These are phyloP conservation scores for Botia kubotai DNA, from an alignment of 2,797 vertebrate species.

Conservation along the genomic window DNA sequence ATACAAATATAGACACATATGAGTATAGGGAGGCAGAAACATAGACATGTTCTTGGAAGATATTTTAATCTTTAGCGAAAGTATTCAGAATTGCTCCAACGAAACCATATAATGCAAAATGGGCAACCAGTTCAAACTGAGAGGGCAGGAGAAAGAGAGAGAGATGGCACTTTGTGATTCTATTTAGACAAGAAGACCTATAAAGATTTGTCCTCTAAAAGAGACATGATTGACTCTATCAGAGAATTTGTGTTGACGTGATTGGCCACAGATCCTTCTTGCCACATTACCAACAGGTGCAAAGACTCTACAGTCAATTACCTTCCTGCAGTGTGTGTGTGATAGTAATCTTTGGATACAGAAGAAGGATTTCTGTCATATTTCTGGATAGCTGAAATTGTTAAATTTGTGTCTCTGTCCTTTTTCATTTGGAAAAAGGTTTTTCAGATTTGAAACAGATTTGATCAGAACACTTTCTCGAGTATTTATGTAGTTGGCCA, in stretches of 20 bases:
- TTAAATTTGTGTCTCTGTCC: conserved; percentile 1
- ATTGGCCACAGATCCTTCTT: conserved; percentile 3
- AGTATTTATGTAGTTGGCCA: conserved; percentile 10
- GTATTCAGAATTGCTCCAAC: background rate
- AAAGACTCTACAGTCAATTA: conserved; percentile 11
- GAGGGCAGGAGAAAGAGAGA: background rate
- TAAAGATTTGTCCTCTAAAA: conserved; percentile 13
- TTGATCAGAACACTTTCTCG: conserved; percentile 12
- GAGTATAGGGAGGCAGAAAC: conserved; percentile 23
- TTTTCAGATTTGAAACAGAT: conserved; percentile 3
- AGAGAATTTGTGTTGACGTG: conserved; percentile 1
- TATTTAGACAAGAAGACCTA: background rate
- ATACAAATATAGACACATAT: conserved; percentile 34
- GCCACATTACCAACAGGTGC: conserved; percentile 41
- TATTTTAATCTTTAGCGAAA: conserved; percentile 34
- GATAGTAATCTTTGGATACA: conserved; percentile 16
- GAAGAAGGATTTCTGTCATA: conserved; percentile 18
- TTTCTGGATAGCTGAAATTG: conserved; percentile 26
- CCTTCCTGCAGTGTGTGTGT: background rate
- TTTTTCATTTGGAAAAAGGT: conserved; percentile 21
- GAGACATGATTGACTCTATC: conserved; percentile 11
- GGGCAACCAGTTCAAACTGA: background rate
- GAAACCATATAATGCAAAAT: background rate
- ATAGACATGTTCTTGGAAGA: conserved; percentile 38
- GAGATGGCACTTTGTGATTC: background rate